Percentiles rank a stretch among this genome's conserved stretches.
phyloP scores from a whole-genome alignment of 1,140 invertebrate species.

The Prorops nasuta region DNA sequence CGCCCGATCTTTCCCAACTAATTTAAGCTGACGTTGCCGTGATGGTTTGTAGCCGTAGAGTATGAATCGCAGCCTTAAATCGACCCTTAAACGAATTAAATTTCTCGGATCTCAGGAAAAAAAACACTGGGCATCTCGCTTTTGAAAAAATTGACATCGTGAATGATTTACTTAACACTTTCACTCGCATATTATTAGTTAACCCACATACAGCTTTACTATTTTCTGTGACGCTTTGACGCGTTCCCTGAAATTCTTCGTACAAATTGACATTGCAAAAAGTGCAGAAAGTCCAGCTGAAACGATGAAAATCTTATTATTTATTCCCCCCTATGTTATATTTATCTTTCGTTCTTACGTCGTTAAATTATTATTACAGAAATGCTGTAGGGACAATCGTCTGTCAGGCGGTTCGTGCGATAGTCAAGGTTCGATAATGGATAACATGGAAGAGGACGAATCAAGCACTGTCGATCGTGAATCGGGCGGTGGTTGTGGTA shows the following conservation, averaged over 20 bases:
- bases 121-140: too few species aligned
- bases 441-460: constrained; percentile 11
- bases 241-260: neutral
- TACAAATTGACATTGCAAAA: neutral
- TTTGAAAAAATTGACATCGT: too few species aligned
- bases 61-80: too few species aligned
- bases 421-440: constrained; percentile 11
- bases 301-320: constrained; percentile 1
- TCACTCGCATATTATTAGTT: constrained; percentile 14
- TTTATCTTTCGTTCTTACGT: too few species aligned
- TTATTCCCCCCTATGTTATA: too few species aligned
- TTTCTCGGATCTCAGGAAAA: too few species aligned
- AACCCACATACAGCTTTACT: constrained; percentile 11
- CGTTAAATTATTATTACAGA: constrained; percentile 17
- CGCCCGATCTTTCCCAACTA: too few species aligned
- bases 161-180: too few species aligned
- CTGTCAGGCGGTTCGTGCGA: constrained; percentile 24
- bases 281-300: neutral
- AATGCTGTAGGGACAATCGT: constrained; percentile 15
- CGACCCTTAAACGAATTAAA: too few species aligned
- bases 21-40: too few species aligned
- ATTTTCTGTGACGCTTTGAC: neutral
- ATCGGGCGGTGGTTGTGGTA: constrained; percentile 14
- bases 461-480: constrained; percentile 2
- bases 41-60: too few species aligned